Conservation (phyloP, 2,888 invertebrate genomes). For the Noctua pronuba region DNA sequence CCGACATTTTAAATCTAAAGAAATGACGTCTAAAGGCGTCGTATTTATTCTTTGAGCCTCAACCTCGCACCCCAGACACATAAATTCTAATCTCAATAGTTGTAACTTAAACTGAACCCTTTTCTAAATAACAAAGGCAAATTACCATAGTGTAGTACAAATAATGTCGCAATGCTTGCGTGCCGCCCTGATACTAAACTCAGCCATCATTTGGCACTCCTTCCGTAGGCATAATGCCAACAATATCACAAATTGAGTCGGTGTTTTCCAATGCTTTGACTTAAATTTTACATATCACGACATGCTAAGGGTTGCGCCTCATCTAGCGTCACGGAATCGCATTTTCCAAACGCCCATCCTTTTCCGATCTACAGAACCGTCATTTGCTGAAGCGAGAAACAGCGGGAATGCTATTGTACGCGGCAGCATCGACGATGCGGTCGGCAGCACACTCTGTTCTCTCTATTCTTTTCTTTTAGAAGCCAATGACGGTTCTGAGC, state of each 20-base stretch:
- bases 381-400: background rate
- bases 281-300: constrained; percentile 69
- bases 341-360: background rate
- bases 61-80: constrained; percentile 40
- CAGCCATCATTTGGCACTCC: constrained; percentile 76
- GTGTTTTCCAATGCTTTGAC: constrained; percentile 66
- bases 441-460: background rate
- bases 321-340: background rate
- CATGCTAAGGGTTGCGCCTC: constrained; percentile 46
- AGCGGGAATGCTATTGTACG: background rate
- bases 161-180: constrained; percentile 65
- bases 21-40: background rate
- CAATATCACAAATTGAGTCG: constrained; percentile 65
- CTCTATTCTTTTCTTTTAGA: background rate
- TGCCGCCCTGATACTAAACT: constrained; percentile 63
- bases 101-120: constrained; percentile 43
- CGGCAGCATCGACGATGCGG: background rate
- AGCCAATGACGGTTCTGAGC: background rate
- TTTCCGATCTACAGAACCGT: background rate
- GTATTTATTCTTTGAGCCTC: constrained; percentile 12
- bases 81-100: constrained; percentile 57
- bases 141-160: constrained; percentile 51
- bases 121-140: constrained; percentile 45
- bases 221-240: constrained; percentile 73
- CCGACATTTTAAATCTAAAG: background rate